These are phyloP conservation scores for Streptopelia turtur DNA, from an alignment of 2,797 vertebrate genomes.

Conservation along the genomic window DNA sequence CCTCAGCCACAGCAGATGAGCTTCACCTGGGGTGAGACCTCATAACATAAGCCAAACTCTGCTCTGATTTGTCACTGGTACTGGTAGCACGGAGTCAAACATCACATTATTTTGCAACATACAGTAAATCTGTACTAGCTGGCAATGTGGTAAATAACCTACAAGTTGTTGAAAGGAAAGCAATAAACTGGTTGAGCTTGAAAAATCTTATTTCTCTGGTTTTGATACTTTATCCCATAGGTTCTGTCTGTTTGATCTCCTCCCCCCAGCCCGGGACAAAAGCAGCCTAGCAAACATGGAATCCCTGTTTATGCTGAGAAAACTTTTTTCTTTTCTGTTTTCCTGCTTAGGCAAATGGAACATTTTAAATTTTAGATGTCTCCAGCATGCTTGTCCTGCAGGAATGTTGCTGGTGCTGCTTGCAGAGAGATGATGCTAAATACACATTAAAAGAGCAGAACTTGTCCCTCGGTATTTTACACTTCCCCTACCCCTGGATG, in stretches of 20 bases:
- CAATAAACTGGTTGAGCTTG: not conserved
- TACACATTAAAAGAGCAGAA: constrained; percentile 12
- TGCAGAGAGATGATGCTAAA: constrained; percentile 36
- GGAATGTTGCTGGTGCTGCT: constrained; percentile 34
- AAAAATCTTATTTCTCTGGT: not conserved
- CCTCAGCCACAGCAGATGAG: not conserved
- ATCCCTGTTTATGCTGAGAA: constrained; percentile 13
- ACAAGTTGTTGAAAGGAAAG: not conserved
- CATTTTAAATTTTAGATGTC: not conserved
- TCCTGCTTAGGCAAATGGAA: constrained; percentile 29
- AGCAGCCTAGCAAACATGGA: not conserved
- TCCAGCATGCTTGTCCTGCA: constrained; percentile 15
- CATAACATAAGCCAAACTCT: not conserved
- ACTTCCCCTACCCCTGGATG: constrained; percentile 25
- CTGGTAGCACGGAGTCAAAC: not conserved
- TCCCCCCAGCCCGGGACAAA: not conserved
- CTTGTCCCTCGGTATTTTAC: constrained; percentile 8
- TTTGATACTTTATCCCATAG: not conserved
- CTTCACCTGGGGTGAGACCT: not conserved
- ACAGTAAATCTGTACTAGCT: not conserved
- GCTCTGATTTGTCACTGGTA: not conserved
- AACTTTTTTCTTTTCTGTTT: constrained; percentile 34
- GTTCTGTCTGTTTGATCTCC: not conserved
- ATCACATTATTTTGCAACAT: not conserved
- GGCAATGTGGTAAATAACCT: not conserved